A percentile compares a stretch with the other conserved stretches of the same genome.
phyloP scores from a whole-genome alignment of 1,140 invertebrate genomes.

The Drosophila saltans region DNA sequence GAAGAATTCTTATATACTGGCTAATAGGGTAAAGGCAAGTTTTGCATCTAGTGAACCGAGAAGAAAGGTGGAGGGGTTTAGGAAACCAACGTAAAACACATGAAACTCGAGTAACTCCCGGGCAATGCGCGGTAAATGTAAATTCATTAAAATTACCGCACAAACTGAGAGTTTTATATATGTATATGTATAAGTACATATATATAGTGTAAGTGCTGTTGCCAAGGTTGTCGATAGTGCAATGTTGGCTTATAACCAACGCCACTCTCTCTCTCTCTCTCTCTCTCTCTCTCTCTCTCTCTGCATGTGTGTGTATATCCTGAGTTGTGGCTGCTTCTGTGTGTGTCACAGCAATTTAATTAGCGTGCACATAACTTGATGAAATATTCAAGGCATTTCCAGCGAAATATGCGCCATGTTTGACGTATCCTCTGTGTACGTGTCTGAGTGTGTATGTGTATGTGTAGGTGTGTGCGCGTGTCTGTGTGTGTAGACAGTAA shows the following conservation, averaged over 20 bases:
- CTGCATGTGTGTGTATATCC: constrained; percentile 25
- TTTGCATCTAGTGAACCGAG: constrained; percentile 12
- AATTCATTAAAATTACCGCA: constrained; percentile 75
- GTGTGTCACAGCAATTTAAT: constrained; percentile 79
- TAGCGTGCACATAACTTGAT: constrained; percentile 77
- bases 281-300: constrained; percentile 8
- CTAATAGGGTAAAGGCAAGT: constrained; percentile 20
- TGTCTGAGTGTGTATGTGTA: background rate
- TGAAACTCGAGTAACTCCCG: constrained; percentile 38
- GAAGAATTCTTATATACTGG: no score
- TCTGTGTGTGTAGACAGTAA: constrained; percentile 37
- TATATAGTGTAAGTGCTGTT: background rate
- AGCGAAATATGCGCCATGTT: constrained; percentile 59
- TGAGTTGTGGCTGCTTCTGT: constrained; percentile 11
- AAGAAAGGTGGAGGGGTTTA: background rate
- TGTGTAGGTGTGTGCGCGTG: background rate
- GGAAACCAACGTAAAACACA: constrained; percentile 24
- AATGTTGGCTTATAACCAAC: constrained; percentile 34
- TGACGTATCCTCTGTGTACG: constrained; percentile 13
- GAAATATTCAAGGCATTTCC: constrained; percentile 78
- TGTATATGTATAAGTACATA: background rate
- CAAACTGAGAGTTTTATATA: constrained; percentile 23
- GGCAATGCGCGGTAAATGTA: constrained; percentile 60
- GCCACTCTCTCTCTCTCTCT: background rate
- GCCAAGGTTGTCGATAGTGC: constrained; percentile 59